Evolutionary conservation across 1,140 invertebrate genomes (phyloP).

Genomic region (Venustaconcha ellipsiformis): DNA sequence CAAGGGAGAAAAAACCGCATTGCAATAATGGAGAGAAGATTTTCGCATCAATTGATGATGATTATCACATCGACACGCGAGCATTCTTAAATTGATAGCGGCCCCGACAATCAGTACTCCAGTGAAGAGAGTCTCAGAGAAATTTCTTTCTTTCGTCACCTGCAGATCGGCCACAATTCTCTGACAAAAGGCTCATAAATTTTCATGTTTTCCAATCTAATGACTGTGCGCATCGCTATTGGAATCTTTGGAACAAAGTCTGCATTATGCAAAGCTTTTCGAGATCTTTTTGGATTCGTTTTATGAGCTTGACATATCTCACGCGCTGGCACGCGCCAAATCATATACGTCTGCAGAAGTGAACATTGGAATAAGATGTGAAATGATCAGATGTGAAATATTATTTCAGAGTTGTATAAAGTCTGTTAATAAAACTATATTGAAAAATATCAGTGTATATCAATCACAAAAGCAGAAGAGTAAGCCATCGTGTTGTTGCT

Average conservation of each 20-base stretch:
- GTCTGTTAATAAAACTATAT: too few relatives aligned
- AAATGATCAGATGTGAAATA: too few relatives aligned
- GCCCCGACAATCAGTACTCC: slow-evolving; percentile 20
- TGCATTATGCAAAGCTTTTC: slow-evolving; percentile 38
- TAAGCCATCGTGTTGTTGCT: too few relatives aligned
- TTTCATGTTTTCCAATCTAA: slow-evolving; percentile 34
- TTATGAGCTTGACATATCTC: slow-evolving; percentile 10
- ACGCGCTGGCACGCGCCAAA: slow-evolving; percentile 26
- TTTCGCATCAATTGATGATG: slow-evolving; percentile 11
- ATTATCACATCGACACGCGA: slow-evolving; percentile 22
- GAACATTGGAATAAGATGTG: too few relatives aligned
- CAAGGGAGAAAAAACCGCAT: slow-evolving; percentile 17
- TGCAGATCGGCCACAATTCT: slow-evolving; percentile 27
- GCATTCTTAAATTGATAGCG: slow-evolving; percentile 19
- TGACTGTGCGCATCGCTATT: slow-evolving; percentile 29
- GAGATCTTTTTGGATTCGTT: slow-evolving; percentile 17
- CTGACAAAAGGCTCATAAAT: slow-evolving; percentile 33
- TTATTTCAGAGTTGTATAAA: too few relatives aligned
- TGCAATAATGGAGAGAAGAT: slow-evolving; percentile 11
- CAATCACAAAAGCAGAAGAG: too few relatives aligned
- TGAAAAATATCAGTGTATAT: too few relatives aligned
- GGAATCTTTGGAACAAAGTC: slow-evolving; percentile 34
- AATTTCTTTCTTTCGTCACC: slow-evolving; percentile 16
- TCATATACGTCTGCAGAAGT: not conserved
- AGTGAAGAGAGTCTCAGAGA: slow-evolving; percentile 11